Evolutionary conservation across 2,888 invertebrate genomes (phyloP), one percentile per base, ranked within the genome.

Genomic region (Aphidoletes aphidimyza): DNA sequence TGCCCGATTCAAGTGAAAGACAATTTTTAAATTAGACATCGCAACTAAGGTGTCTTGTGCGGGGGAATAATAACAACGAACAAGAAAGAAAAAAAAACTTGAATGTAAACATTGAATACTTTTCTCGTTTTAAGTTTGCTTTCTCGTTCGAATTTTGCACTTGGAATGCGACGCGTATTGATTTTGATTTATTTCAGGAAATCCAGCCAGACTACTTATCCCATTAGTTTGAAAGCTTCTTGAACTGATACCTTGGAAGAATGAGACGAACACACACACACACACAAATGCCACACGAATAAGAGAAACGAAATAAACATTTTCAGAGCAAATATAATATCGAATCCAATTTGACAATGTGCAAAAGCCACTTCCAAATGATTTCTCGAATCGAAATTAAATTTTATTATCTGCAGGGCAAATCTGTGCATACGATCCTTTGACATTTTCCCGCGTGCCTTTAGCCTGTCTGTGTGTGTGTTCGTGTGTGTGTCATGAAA

Each of bases 211-310:
- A 69, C 69, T 69, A 14, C 69, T 69, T 69, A 69, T 69, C 34
- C 34, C 34, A 69, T 69, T 69, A 69, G 6, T 69, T 69, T 30
- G 69, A 69, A 69, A 69, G 34, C 69, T 69, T 54, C 54, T 69
- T 69, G 30, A 69, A 42, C 14, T 42, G 42, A 42, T 42, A 42
- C 8, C 42, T 14, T 42, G 14, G 54, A 54, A 54, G 3, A 54
- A 19, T 19, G 6, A 47, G 17, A 47, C 8, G 19, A 17, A 19
- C 47, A 19, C 47, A 47, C 17, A 47, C 47, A 17, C 11, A 6
- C 17, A 47, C 17, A 47, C 11, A 11, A 2, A 47, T 2, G 47
- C 47, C 2, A 17, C 17, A 19, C 9, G 11, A 17, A 17, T 2
- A 47, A 17, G 47, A 47, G 19, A 19, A 47, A 17, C 17, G 47